Evolutionary conservation across 2,888 invertebrate species (phyloP), one percentile per base, ranked within the genome.

Genomic region (Agonopterix arenella): DNA sequence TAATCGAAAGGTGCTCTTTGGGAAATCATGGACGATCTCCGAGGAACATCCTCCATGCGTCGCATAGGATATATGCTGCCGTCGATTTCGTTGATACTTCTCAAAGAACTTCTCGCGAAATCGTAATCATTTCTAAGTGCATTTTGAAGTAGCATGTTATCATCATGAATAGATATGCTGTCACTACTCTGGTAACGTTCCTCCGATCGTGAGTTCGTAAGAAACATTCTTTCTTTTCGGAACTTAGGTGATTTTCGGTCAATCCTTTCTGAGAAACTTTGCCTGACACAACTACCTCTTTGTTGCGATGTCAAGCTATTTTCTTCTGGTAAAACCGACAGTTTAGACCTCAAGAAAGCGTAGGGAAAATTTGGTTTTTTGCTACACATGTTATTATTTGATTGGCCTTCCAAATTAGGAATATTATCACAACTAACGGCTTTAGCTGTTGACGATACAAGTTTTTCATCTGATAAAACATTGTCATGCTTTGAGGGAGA

Each of bases 241-340:
- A 83, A 78, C 62, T 85, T 89, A 2, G 84, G 86, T 43, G 90
- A 89, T 61, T 80, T 85, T 53, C 89, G 71, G 56, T 85, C 86
- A 58, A 85, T 73, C 68, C 85, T 76, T 58, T 90, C 90, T 11
- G 89, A 89, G 61, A 90, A 89, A 60, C 90, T 92, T 75, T 80
- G 91, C 68, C 82, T 88, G 53, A 80, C 86, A 66, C 75, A 83
- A 72, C 71, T 88, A 52, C 71, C 73, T 66, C 85, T 84, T 66
- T 90, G 88, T 62, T 90, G 88, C 37, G 80, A 89, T 44, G 90
- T 69, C 52, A 91, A 89, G 56, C 90, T 90, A 58, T 92, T 92
- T 77, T 95, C 95, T 80, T 95, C 95, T 1, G 95, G 95, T 55
- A 95, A 80, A 44, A 94, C 94, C 8, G 94, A 94, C 45, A 95